Conservation (phyloP, 2,888 invertebrate species). For the Pterobdella sp. region DNA sequence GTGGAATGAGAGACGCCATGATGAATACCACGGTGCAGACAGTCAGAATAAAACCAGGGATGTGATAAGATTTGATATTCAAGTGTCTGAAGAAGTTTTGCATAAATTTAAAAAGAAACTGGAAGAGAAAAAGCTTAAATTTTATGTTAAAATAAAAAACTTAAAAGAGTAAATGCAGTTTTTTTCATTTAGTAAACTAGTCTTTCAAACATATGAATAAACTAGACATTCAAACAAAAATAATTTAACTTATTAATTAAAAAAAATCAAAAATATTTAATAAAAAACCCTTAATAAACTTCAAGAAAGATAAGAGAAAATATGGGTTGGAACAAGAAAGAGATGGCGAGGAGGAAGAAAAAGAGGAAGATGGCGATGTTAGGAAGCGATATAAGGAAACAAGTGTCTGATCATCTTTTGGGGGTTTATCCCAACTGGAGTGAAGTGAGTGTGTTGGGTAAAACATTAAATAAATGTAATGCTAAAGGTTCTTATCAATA, state of each 20-base stretch:
- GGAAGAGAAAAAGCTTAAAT: background rate
- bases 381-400: background rate
- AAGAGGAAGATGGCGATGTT: background rate
- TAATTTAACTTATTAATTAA: too few relatives aligned
- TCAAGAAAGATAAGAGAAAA: too few relatives aligned
- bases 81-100: background rate
- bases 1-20: too few relatives aligned
- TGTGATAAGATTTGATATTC: background rate
- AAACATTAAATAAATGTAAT: background rate
- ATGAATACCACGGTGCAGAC: too few relatives aligned
- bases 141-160: background rate
- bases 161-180: background rate
- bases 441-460: background rate
- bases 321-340: too few relatives aligned
- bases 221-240: background rate
- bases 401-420: background rate
- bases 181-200: background rate
- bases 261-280: too few relatives aligned
- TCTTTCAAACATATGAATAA: background rate
- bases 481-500: too few relatives aligned
- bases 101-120: background rate
- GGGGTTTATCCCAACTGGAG: slow-evolving; percentile 1
- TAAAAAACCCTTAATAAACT: too few relatives aligned
- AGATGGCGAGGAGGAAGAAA: too few relatives aligned
- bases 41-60: too few relatives aligned